A percentile compares a stretch with the other conserved stretches of the same genome.
Conservation (phyloP, 1,140 invertebrate genomes). For the Bombyx mandarina region DNA sequence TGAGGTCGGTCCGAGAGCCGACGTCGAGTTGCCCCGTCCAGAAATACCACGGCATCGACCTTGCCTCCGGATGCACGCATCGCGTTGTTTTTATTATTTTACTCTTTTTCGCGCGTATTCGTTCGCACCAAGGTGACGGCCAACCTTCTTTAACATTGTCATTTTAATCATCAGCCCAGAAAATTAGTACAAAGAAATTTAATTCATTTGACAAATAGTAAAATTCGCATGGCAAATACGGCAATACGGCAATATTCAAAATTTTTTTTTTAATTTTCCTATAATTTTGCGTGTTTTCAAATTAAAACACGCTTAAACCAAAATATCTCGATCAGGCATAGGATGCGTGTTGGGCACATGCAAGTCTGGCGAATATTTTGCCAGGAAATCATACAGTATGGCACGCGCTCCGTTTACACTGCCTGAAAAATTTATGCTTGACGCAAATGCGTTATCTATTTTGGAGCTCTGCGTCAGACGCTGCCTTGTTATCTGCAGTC, state of each 20-base stretch:
- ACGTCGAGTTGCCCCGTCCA: constrained; percentile 43
- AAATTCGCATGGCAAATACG: too few species aligned
- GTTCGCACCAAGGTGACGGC: constrained; percentile 52
- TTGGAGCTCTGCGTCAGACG: constrained; percentile 62
- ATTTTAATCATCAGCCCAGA: too few species aligned
- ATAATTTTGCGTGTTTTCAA: too few species aligned
- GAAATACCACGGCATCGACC: constrained; percentile 64
- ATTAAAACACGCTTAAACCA: constrained; percentile 8
- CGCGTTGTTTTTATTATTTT: constrained; percentile 59
- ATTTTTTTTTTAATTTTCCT: too few species aligned
- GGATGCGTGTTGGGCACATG: constrained; percentile 38
- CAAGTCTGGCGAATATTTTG: constrained; percentile 52
- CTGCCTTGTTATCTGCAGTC: constrained; percentile 45
- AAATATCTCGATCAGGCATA: constrained; percentile 41
- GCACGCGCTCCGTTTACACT: constrained; percentile 56
- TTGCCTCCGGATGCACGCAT: constrained; percentile 54
- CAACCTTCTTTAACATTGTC: constrained; percentile 11
- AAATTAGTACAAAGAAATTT: too few species aligned
- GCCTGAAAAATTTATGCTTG: constrained; percentile 66
- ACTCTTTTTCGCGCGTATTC: constrained; percentile 41
- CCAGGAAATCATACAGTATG: constrained; percentile 57
- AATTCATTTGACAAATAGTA: too few species aligned
- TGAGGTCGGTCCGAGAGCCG: constrained; percentile 33
- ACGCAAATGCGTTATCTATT: constrained; percentile 71
- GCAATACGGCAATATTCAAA: too few species aligned